These are phyloP conservation scores for Harpagus bidentatus DNA, from an alignment of 2,113 vertebrate species.

Conservation along the genomic window DNA sequence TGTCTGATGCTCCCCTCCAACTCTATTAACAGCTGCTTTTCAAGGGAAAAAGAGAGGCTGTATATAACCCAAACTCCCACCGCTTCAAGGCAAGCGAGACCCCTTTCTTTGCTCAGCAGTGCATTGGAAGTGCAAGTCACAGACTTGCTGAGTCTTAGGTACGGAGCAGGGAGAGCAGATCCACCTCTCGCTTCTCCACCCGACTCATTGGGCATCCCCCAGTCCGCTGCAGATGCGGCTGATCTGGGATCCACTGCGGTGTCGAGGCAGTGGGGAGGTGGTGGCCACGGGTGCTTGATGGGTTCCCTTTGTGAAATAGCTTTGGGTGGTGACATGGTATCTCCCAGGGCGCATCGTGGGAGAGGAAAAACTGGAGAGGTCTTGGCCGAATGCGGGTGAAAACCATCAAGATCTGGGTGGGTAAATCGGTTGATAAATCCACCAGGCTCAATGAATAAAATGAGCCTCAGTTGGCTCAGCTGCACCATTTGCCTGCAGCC, in stretches of 20 bases:
- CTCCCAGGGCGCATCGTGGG: accelerated
- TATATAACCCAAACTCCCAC: neutral
- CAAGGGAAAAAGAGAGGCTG: neutral
- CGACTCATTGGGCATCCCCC: neutral
- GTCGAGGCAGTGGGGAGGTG: accelerated
- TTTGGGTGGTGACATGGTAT: neutral
- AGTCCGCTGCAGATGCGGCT: accelerated
- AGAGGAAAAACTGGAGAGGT: neutral
- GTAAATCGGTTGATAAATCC: neutral
- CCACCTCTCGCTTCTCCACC: neutral
- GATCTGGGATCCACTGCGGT: accelerated
- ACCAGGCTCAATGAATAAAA: neutral
- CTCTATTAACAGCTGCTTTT: constrained; percentile 12
- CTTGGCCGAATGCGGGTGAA: neutral
- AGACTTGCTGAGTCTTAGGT: neutral
- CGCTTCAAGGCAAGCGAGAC: neutral
- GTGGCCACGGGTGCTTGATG: neutral
- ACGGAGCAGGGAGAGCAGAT: neutral
- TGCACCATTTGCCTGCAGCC: neutral
- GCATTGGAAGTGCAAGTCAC: neutral
- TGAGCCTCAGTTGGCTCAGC: neutral
- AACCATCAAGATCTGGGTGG: neutral
- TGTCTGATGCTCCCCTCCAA: neutral
- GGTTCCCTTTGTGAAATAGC: neutral
- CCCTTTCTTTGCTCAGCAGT: neutral